These are phyloP conservation scores for Anoplophora glabripennis DNA, from an alignment of 1,140 invertebrate genomes.

Conservation along the genomic window DNA sequence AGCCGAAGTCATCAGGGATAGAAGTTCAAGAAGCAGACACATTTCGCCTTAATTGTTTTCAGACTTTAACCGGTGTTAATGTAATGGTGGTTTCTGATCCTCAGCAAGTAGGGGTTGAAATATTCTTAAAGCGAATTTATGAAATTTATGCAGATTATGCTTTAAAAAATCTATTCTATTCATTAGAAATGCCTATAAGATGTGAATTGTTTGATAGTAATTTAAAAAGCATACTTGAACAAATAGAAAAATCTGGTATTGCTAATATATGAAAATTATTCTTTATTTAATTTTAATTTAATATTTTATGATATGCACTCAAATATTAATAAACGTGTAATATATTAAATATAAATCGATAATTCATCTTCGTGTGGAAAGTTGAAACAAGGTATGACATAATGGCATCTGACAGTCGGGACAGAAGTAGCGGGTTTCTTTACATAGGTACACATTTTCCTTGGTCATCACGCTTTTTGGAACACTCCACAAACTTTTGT, in stretches of 20 bases:
- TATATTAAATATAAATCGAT: too few relatives aligned
- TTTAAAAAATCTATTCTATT: conserved; percentile 99
- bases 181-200: conserved; percentile 97
- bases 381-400: too few relatives aligned
- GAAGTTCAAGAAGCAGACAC: conserved; percentile 94
- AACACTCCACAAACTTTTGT: too few relatives aligned
- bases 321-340: too few relatives aligned
- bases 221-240: conserved; percentile 82
- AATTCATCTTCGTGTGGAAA: too few relatives aligned
- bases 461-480: too few relatives aligned
- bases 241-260: conserved; percentile 79
- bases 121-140: conserved; percentile 91
- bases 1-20: conserved; percentile 92
- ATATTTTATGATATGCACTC: too few relatives aligned
- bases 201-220: conserved; percentile 96
- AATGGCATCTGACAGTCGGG: too few relatives aligned
- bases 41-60: conserved; percentile 95
- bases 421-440: too few relatives aligned
- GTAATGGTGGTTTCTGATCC: conserved; percentile 93
- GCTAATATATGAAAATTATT: conserved; percentile 67
- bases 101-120: conserved; percentile 79
- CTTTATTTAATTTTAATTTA: too few relatives aligned
- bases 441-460: too few relatives aligned
- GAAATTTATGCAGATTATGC: conserved; percentile 98
- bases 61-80: conserved; percentile 96